Base-by-base conservation (phyloP, 2,888 invertebrate genomes). In the Heteromyza rotundicornis region DNA sequence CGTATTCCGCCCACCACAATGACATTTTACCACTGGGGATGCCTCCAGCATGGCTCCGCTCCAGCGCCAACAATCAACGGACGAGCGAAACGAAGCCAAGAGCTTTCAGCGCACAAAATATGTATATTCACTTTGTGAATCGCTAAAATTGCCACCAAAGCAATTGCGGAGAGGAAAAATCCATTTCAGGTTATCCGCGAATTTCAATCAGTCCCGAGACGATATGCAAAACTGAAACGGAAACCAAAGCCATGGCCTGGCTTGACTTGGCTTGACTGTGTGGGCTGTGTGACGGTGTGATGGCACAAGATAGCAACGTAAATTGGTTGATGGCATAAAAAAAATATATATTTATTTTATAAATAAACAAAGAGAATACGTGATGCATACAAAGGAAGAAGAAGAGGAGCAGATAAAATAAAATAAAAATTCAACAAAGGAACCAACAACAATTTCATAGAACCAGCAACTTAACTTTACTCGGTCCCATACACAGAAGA, bases 121-220 rank as follows among this genome's bases (percentile, higher is more conserved):
- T n/a, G 20, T 19, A 47, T 69, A 68, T 69, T 69, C 68, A 69
- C 71, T 73, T 76, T 76, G 76, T 74, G 74, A 74, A 74, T 73
- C 68, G 66, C 70, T 69, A 68, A 78, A 76, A 76, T 73, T 77
- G 78, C 76, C 76, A 74, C 78, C 78, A 73, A 78, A 76, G 75
- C 79, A 80, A 79, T 79, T 80, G 79, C 70, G 80, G 80, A 77
- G 64, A 74, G 68, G 67, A 74, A 72, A 74, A 77, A 77, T 75
- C 78, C 80, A 78, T 80, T 79, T 75, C 74, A 72, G 79, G 79
- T 79, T 79, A 79, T 80, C 79, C 79, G 80, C 79, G 80, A 79
- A 79, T 79, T 77, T 77, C 80, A 79, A 79, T 77, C 77, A 76
- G 74, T 70, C 73, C 70, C 73, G 71, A 70, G 75, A 71, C 70